Evolutionary conservation across 2,797 vertebrate species (phyloP).

Genomic region (Chromobotia macracanthus): DNA sequence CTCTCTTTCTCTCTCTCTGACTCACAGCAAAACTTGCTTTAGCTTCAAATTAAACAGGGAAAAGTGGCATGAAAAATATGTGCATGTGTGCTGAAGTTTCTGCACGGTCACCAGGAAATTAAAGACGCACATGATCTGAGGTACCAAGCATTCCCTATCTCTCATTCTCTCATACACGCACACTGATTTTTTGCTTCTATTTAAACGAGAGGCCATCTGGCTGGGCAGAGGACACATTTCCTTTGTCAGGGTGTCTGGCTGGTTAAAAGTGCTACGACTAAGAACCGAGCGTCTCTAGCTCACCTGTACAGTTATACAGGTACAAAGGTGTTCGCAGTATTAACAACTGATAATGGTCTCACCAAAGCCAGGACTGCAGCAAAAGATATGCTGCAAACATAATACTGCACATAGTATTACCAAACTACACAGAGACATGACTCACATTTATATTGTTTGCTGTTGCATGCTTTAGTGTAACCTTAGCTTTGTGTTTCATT

Average conservation of each 20-base stretch:
- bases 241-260: constrained; percentile 31
- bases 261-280: constrained; percentile 23
- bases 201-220: constrained; percentile 46
- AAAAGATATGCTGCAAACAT: not conserved
- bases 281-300: constrained; percentile 11
- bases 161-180: constrained; percentile 4
- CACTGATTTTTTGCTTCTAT: not conserved
- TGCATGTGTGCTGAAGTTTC: constrained; percentile 38
- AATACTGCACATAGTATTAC: not conserved
- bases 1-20: constrained; percentile 64
- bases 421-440: not conserved
- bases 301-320: not conserved
- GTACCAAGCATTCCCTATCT: constrained; percentile 17
- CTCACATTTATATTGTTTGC: not conserved
- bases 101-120: constrained; percentile 53
- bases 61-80: constrained; percentile 60
- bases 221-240: constrained; percentile 23
- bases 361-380: not conserved
- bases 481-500: not conserved
- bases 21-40: constrained; percentile 68
- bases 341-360: not conserved
- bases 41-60: constrained; percentile 68
- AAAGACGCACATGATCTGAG: constrained; percentile 44
- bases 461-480: not conserved
- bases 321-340: not conserved